Evolutionary conservation across 1,140 invertebrate genomes (phyloP), one percentile per base, ranked within the genome.

Genomic region (Euura saliciscinereae): DNA sequence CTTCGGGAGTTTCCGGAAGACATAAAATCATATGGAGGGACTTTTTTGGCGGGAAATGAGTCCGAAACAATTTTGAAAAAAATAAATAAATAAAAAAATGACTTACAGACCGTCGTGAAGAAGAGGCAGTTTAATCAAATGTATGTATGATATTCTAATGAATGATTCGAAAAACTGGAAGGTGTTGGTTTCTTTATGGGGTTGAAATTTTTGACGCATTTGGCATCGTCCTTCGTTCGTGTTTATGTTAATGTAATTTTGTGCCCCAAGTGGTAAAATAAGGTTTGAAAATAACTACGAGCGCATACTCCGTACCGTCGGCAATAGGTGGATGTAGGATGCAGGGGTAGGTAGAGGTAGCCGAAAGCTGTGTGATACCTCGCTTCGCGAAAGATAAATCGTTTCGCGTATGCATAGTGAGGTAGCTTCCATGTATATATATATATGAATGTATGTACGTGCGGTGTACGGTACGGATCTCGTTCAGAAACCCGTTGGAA

Each of bases 201-300:
- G 28, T 28, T 28, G 28, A 28, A 28, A 45, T 74, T 79, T 82
- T 82, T 83, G 78, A 82, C 79, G 76, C 78, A 76, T 77, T 71
- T 76, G 73, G 70, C 66, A 76, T 42, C 68, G 72, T 59, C 51
- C 13, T n/a, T n/a, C 8, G 51, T 59, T 71, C 75, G 78, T 81
- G 80, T 83, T 84, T 84, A 84, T 84, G 82, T 84, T 84, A 84
- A 84, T 84, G 82, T 81, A 84, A 84, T 84, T 84, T 84, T 78
- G 79, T 74, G 73, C 74, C 45, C 65, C 28, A 71, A 64, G 70
- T 69, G 66, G 68, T 82, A 79, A 83, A 84, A 84, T 84, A 84
- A 84, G 81, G 78, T 6, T 59, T 59, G 8, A n/a, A 59, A 59
- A 59, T 59, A n/a, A 59, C 13, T 59, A 59, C 51, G 13, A 8